Conservation (phyloP, 2,113 vertebrate genomes). For the Gopherus flavomarginatus region DNA sequence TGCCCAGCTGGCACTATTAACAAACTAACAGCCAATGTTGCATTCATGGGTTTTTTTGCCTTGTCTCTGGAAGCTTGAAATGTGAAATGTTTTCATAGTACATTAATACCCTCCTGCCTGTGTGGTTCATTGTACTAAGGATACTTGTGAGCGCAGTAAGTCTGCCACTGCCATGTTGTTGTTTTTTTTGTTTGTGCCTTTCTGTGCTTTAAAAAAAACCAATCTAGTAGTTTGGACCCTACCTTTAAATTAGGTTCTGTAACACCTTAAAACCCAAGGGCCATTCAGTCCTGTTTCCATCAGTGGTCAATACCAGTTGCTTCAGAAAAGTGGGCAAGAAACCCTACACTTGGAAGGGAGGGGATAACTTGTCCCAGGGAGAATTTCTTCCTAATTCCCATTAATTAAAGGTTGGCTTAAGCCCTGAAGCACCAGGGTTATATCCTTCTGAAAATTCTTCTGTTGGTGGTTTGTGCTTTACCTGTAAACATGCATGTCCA, state of each 20-base stretch:
- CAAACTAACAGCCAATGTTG: accelerated
- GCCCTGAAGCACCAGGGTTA: neutral
- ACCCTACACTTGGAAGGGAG: neutral
- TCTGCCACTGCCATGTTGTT: neutral
- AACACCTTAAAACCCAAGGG: neutral
- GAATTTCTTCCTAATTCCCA: neutral
- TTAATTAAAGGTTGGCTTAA: neutral
- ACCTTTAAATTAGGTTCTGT: neutral
- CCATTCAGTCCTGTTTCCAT: neutral
- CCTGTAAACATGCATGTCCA: neutral
- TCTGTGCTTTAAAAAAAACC: no score
- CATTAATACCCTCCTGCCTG: neutral
- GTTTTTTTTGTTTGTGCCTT: no score
- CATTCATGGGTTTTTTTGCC: accelerated
- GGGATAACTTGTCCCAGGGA: neutral
- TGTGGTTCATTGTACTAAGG: neutral
- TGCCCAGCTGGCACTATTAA: accelerated
- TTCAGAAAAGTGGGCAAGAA: neutral
- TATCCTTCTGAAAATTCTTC: neutral
- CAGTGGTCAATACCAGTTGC: neutral
- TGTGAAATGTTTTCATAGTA: neutral
- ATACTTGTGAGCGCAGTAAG: neutral
- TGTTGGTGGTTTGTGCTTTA: neutral
- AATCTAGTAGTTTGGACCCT: neutral
- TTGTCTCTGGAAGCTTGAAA: neutral